phyloP scores from a whole-genome alignment of 2,113 vertebrate species.

The Amphiprion ocellaris region DNA sequence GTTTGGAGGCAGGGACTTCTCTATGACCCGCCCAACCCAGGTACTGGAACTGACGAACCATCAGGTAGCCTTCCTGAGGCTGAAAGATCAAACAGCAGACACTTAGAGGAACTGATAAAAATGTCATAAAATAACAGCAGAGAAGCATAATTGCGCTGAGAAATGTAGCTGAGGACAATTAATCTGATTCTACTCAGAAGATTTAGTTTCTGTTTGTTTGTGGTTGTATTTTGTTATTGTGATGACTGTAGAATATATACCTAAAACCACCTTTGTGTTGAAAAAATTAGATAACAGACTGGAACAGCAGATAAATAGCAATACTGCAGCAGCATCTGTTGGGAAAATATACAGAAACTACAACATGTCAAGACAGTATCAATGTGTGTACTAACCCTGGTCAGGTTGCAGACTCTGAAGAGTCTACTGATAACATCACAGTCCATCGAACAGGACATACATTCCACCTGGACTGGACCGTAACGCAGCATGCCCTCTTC shows the following conservation, averaged over 20 bases:
- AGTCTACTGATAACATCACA: conserved; percentile 96
- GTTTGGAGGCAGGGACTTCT: conserved; percentile 96
- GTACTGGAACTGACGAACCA: conserved; percentile 99
- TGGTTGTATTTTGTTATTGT: too few species aligned
- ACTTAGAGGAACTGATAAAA: neutral
- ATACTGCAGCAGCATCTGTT: neutral
- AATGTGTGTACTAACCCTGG: conserved; percentile 87
- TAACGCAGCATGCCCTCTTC: conserved; percentile 96
- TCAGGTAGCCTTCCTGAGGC: conserved; percentile 98
- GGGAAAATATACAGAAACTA: too few species aligned
- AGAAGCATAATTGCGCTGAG: too few species aligned
- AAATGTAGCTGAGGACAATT: too few species aligned
- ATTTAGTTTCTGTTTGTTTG: too few species aligned
- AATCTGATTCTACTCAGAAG: too few species aligned
- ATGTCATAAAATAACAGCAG: too few species aligned
- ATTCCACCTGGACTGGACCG: conserved; percentile 97
- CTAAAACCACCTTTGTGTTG: neutral
- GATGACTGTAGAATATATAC: neutral
- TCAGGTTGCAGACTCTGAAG: conserved; percentile 99
- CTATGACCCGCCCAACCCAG: conserved; percentile 96
- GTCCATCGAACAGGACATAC: conserved; percentile 98
- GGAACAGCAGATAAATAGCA: too few species aligned
- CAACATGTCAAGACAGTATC: neutral
- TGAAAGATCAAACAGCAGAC: conserved; percentile 56
- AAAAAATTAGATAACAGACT: neutral